phyloP scores from a whole-genome alignment of 2,797 vertebrate species.

The Sebastes aleutianus region DNA sequence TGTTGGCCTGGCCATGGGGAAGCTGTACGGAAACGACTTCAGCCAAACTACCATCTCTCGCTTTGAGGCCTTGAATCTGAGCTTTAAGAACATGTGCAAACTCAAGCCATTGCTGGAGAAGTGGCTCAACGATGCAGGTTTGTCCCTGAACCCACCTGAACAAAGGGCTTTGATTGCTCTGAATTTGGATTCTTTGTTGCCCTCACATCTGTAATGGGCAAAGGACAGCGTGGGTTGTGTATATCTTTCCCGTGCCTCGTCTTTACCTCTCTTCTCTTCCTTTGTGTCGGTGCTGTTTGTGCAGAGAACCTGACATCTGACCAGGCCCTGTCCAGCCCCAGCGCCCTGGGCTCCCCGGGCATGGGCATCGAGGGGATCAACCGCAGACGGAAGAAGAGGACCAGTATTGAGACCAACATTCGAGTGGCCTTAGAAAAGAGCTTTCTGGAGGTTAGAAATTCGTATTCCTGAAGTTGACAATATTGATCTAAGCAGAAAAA shows the following conservation, averaged over 20 bases:
- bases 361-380: slow-evolving; percentile 96
- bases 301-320: slow-evolving; percentile 98
- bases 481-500: neutral
- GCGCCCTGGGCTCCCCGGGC: slow-evolving; percentile 93
- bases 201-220: neutral
- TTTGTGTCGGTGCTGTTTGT: slow-evolving; percentile 83
- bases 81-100: slow-evolving; percentile 99
- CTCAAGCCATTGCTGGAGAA: slow-evolving; percentile 99
- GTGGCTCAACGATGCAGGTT: slow-evolving; percentile 99
- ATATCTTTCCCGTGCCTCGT: slow-evolving; percentile 11
- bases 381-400: slow-evolving; percentile 99
- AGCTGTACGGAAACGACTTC: slow-evolving; percentile 99
- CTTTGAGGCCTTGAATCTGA: slow-evolving; percentile 99
- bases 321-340: slow-evolving; percentile 95
- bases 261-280: slow-evolving; percentile 76
- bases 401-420: slow-evolving; percentile 99
- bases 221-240: neutral
- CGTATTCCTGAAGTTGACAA: neutral
- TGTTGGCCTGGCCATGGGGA: slow-evolving; percentile 91
- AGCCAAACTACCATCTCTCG: slow-evolving; percentile 99
- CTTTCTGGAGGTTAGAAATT: slow-evolving; percentile 95
- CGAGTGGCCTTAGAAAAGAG: slow-evolving; percentile 99
- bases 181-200: neutral
- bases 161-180: neutral
- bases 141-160: slow-evolving; percentile 69